Evolutionary conservation across 1,140 invertebrate species (phyloP).

Genomic region (Oscheius sp.): DNA sequence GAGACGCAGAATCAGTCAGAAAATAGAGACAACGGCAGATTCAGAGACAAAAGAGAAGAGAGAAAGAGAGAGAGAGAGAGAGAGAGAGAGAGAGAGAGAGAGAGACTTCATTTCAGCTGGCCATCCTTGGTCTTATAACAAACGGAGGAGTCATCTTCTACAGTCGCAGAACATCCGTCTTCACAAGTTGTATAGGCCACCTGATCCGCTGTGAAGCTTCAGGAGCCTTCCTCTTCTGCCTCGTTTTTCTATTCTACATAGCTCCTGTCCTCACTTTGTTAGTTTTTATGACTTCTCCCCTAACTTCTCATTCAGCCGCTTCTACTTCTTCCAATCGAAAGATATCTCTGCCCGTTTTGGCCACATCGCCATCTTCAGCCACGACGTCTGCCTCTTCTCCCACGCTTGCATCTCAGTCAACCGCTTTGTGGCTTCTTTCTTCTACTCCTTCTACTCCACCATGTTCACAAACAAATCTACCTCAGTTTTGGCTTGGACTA

Average conservation of each 20-base stretch:
- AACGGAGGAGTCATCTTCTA: not conserved
- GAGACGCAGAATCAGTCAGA: not conserved
- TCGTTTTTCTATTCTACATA: conserved; percentile 1
- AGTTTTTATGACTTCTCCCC: not conserved
- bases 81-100: not conserved
- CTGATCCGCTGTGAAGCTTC: not conserved
- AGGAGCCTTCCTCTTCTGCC: not conserved
- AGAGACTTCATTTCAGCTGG: not conserved
- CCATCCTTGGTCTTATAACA: not conserved
- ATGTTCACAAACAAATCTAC: not conserved
- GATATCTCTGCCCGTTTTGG: not conserved
- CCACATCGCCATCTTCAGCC: conserved; percentile 1
- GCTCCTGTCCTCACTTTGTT: not conserved
- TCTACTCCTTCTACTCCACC: not conserved
- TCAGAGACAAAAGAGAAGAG: not conserved
- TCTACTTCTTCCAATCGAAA: not conserved
- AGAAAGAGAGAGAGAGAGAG: not conserved
- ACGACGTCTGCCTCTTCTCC: conserved; percentile 4
- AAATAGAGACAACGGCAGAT: not conserved
- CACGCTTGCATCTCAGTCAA: not conserved
- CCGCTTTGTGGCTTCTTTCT: not conserved
- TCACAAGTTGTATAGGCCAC: not conserved
- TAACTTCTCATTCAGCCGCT: not conserved
- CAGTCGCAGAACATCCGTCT: not conserved
- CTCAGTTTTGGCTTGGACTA: not conserved